Evolutionary conservation across 2,888 invertebrate genomes (phyloP).

Genomic region (Tricholauxania praeusta): DNA sequence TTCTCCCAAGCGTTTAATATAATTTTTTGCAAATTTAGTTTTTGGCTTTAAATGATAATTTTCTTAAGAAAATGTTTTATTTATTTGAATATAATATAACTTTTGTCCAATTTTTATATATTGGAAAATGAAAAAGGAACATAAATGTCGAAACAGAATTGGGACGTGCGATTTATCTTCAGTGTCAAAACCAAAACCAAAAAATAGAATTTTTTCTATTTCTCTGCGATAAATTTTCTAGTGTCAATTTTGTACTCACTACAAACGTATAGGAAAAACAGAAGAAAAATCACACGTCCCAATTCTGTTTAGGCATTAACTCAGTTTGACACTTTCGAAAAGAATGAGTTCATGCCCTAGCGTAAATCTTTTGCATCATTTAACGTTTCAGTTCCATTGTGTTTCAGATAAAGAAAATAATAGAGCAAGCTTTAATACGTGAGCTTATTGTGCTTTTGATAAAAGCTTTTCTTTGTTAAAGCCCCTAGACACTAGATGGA

Average conservation of each 20-base stretch:
- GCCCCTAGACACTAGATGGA: constrained; percentile 7
- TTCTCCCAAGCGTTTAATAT: too few relatives aligned
- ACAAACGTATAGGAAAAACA: too few relatives aligned
- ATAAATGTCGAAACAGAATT: background rate
- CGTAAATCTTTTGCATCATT: background rate
- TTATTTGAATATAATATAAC: background rate
- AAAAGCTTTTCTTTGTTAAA: background rate
- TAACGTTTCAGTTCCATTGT: constrained; percentile 10
- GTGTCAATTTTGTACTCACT: too few relatives aligned
- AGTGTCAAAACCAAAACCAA: too few relatives aligned
- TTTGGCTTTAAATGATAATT: background rate
- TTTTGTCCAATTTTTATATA: background rate
- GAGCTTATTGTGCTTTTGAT: background rate
- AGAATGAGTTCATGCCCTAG: background rate
- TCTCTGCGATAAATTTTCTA: too few relatives aligned
- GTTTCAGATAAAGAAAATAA: constrained; percentile 12
- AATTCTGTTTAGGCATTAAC: too few relatives aligned
- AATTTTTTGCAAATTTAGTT: too few relatives aligned
- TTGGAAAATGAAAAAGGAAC: background rate
- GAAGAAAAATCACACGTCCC: too few relatives aligned
- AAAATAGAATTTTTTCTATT: too few relatives aligned
- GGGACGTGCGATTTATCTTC: too few relatives aligned
- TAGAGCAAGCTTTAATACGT: background rate
- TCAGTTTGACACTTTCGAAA: constrained; percentile 7
- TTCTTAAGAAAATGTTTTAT: background rate